phyloP scores from a whole-genome alignment of 2,113 vertebrate species.

The Datnioides undecimradiatus region DNA sequence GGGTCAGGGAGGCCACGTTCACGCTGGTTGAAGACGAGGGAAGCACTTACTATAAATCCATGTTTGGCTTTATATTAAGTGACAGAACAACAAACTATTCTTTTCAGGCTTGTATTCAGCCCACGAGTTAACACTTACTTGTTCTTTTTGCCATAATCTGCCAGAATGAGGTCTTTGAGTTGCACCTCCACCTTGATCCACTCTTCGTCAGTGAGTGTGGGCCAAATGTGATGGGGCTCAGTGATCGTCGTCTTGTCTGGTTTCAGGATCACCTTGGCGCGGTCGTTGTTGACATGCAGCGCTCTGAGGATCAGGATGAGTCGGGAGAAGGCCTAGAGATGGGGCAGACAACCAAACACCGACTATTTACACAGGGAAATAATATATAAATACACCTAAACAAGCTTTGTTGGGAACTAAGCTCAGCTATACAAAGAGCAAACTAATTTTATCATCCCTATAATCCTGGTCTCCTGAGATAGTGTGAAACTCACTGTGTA shows the following conservation, averaged over 20 bases:
- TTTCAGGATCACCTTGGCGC: slow-evolving; percentile 98
- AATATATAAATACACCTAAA: not conserved
- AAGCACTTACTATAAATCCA: not conserved
- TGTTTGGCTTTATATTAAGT: not conserved
- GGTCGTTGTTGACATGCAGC: slow-evolving; percentile 96
- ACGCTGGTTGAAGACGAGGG: slow-evolving; percentile 84
- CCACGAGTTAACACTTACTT: slow-evolving; percentile 86
- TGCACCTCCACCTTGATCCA: slow-evolving; percentile 99
- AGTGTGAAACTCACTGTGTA: slow-evolving; percentile 89
- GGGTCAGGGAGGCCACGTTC: slow-evolving; percentile 97
- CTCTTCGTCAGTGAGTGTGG: slow-evolving; percentile 97
- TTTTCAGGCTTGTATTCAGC: not conserved
- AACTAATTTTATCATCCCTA: not conserved
- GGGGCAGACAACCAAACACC: slow-evolving; percentile 8
- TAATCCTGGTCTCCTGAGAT: not conserved
- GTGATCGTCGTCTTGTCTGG: slow-evolving; percentile 99
- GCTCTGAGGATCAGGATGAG: slow-evolving; percentile 98
- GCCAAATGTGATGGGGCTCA: slow-evolving; percentile 99
- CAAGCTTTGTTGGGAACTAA: not conserved
- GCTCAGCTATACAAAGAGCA: not conserved
- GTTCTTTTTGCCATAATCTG: slow-evolving; percentile 99
- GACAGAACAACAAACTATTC: not conserved
- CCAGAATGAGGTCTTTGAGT: slow-evolving; percentile 97
- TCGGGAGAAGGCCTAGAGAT: slow-evolving; percentile 95
- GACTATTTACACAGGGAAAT: slow-evolving; percentile 34